These are phyloP conservation scores for Hydrocynus forskahlii DNA, from an alignment of 2,797 vertebrate species.

Conservation along the genomic window DNA sequence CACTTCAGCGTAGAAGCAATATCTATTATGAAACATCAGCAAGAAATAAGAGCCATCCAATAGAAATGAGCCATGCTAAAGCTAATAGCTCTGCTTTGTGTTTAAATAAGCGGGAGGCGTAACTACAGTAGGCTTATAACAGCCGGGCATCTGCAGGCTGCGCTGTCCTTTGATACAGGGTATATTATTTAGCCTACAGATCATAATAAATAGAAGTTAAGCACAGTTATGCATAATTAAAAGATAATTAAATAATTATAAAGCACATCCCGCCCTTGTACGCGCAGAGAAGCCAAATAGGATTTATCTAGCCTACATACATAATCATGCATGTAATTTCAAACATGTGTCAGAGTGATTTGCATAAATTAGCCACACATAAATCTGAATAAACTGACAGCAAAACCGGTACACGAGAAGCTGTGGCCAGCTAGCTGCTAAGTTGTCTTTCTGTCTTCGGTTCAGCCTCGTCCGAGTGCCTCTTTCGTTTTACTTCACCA, in stretches of 20 bases:
- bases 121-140: neutral
- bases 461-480: neutral
- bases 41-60: neutral
- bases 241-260: constrained; percentile 19
- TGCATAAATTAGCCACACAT: constrained; percentile 7
- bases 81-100: neutral
- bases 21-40: neutral
- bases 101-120: neutral
- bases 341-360: constrained; percentile 4
- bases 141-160: neutral
- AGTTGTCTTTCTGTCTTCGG: neutral
- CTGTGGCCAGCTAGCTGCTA: neutral
- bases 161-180: neutral
- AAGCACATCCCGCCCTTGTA: neutral
- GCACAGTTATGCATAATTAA: constrained; percentile 18
- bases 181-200: constrained; percentile 1
- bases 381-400: neutral
- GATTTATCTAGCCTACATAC: constrained; percentile 14
- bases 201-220: constrained; percentile 20
- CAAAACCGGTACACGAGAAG: neutral
- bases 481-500: neutral
- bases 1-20: neutral
- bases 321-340: constrained; percentile 7
- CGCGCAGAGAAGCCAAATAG: neutral
- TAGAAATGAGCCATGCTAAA: neutral